A percentile compares a stretch with the other conserved stretches of the same genome.
Evolutionary conservation across 2,113 vertebrate species (phyloP).

Genomic region (Chaetorhynchus papuensis): DNA sequence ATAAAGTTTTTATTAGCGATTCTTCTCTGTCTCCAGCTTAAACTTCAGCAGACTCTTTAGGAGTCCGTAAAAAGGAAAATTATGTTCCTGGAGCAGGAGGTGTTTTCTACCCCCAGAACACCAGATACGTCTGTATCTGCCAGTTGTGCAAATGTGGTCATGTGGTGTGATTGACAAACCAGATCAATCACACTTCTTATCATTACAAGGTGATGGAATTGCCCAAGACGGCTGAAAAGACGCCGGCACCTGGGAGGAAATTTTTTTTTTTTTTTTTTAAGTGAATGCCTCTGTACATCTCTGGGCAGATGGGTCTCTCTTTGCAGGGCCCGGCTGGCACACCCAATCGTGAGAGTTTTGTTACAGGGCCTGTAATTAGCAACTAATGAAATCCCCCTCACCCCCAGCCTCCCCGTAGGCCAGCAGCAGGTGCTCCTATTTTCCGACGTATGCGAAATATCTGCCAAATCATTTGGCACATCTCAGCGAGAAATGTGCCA

Average conservation of each 20-base stretch:
- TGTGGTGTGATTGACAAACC: fast-evolving
- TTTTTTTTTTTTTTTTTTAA: not conserved
- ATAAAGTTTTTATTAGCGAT: not conserved
- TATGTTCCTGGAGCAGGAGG: not conserved
- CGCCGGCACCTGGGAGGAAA: not conserved
- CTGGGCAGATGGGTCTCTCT: not conserved
- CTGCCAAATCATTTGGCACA: slow-evolving; percentile 75
- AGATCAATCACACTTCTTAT: not conserved
- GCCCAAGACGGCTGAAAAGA: not conserved
- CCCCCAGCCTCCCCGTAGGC: not conserved
- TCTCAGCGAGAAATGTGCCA: slow-evolving; percentile 64
- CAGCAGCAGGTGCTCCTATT: slow-evolving; percentile 71
- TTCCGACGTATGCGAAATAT: slow-evolving; percentile 65
- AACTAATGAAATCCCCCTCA: not conserved
- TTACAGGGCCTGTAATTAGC: slow-evolving; percentile 46
- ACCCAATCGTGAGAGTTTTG: not conserved
- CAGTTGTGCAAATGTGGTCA: not conserved
- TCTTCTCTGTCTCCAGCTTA: not conserved
- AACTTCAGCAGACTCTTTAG: not conserved
- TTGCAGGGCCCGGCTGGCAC: not conserved
- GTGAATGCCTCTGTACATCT: not conserved
- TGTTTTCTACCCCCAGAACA: fast-evolving
- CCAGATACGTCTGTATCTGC: fast-evolving
- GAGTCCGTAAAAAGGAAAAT: not conserved
- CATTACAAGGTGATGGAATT: no score